Conservation (phyloP, 2,113 vertebrate genomes). For the Burhinus bistriatus region DNA sequence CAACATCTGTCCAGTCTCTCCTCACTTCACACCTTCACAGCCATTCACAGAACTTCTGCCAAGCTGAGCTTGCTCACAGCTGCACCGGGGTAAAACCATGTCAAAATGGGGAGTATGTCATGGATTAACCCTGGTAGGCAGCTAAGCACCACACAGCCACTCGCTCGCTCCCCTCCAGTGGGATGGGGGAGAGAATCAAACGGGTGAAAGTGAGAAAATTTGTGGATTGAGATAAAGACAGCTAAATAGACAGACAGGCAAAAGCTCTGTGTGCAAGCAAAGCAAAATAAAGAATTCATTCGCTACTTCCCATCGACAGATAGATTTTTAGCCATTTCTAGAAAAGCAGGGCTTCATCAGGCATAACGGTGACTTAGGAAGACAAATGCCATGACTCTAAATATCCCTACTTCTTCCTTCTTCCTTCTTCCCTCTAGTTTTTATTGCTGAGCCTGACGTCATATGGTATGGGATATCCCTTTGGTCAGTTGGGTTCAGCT, state of each 20-base stretch:
- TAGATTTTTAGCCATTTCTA: neutral
- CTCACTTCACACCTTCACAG: neutral
- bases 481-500: neutral
- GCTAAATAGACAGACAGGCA: neutral
- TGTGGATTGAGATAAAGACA: neutral
- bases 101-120: neutral
- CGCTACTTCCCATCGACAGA: neutral
- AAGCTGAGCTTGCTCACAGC: neutral
- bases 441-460: neutral
- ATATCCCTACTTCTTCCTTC: neutral
- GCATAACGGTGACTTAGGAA: accelerated
- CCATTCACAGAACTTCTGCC: neutral
- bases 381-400: neutral
- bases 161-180: neutral
- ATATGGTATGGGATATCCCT: neutral
- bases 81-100: neutral
- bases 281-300: neutral
- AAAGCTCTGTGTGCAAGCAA: neutral
- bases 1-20: neutral
- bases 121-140: neutral
- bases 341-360: neutral
- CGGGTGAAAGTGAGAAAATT: neutral
- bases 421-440: neutral
- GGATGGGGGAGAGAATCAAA: neutral
- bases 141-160: neutral